Base-by-base conservation (phyloP, 64 coral and sea anemone species). In the Montipora cactus region DNA sequence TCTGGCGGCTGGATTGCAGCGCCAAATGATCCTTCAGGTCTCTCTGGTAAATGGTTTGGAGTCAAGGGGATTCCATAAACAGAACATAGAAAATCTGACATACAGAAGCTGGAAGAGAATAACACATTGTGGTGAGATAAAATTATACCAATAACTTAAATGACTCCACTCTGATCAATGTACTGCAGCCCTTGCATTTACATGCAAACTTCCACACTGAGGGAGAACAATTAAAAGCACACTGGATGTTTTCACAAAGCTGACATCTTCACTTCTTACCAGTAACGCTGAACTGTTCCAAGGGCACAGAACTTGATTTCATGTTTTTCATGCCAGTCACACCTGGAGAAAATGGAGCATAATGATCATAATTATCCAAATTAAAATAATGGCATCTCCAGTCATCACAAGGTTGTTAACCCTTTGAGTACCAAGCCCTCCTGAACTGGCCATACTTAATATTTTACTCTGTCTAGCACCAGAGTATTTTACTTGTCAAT, bases 81-180 rank as follows among this genome's bases (percentile, higher is more conserved):
- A 6, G 92, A 92, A 58, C 98, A 99, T n/a, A 99, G 75, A 81
- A 92, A 96, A 67, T 99, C 98, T 61, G 98, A 93, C 87, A 99
- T 85, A 61, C 98, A 99, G 68, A 92, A 99, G 75, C 98, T 99
- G 68, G 9, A 87, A 89, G 81, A 71, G 45, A 71, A 49, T 18
- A 13, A n/a, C 57, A 66, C 12, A 7, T 45, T 45, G 64, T n/a
- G 7, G 7, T 57, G 37, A 37, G 37, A 2, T 37, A 37, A 37
- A 11, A 57, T 11, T 57, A 11, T 11, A 57, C 53, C 53, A 57
- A 57, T 8, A 11, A 57, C 0, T 6, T 57, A 8, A 57, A 57
- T 57, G 53, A 57, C 53, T 8, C 7, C 5, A 8, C 1, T 68
- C 13, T 5, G 64, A n/a, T 16, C 64, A 68, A 18, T 18, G 16